Evolutionary conservation across 2,797 vertebrate genomes (phyloP).

Genomic region (Rhynchotus rufescens): DNA sequence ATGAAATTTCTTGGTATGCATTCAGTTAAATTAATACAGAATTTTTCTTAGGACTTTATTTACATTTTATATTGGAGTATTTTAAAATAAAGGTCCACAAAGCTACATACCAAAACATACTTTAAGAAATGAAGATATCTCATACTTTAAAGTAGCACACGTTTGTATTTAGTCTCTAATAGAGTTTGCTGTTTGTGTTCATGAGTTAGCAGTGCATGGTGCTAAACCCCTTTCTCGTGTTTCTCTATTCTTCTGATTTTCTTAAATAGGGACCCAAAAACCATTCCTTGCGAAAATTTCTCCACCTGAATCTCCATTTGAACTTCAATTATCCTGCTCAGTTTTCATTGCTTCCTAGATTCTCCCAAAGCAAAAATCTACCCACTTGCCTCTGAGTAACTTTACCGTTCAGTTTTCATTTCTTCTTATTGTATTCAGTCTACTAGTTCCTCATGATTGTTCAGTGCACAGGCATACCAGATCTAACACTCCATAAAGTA

Average conservation of each 20-base stretch:
- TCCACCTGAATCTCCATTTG: not conserved
- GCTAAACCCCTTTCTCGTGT: not conserved
- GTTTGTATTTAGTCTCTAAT: not conserved
- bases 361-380: not conserved
- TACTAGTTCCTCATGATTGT: not conserved
- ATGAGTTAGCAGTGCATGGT: not conserved
- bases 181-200: not conserved
- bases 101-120: not conserved
- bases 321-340: not conserved
- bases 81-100: not conserved
- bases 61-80: not conserved
- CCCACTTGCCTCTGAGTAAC: not conserved
- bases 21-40: not conserved
- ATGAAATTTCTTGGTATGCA: not conserved
- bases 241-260: not conserved
- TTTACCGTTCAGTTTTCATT: not conserved
- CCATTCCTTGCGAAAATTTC: not conserved
- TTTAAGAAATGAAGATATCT: not conserved
- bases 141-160: not conserved
- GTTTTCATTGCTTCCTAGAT: not conserved
- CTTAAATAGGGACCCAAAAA: not conserved
- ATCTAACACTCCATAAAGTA: not conserved
- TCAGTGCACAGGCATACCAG: not conserved
- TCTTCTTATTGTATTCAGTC: not conserved
- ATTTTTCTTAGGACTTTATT: not conserved